Percentiles rank a stretch among this genome's conserved stretches.
These are phyloP conservation scores for Incurvaria masculella DNA, from an alignment of 2,888 invertebrate species.

Conservation along the genomic window DNA sequence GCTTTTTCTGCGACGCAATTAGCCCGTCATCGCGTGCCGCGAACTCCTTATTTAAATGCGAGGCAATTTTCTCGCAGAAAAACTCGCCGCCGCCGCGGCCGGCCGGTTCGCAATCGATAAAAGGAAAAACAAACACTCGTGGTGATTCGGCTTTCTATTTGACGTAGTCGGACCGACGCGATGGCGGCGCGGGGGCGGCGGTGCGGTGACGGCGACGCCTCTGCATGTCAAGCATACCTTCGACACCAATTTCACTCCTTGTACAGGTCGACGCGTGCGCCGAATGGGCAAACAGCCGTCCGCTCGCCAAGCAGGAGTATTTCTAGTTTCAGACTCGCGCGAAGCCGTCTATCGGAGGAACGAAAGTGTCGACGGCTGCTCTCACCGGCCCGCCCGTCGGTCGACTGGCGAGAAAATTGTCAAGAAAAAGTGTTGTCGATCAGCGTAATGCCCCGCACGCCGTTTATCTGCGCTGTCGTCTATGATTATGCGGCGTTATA, in stretches of 20 bases:
- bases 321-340: too few species aligned
- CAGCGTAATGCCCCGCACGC: neutral
- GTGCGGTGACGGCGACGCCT: neutral
- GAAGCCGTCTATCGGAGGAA: neutral
- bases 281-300: neutral
- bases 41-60: neutral
- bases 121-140: neutral
- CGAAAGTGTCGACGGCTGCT: neutral
- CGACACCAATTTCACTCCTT: neutral
- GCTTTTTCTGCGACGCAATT: neutral
- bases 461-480: neutral
- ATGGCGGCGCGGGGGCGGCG: too few species aligned
- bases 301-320: too few species aligned
- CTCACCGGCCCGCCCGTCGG: neutral
- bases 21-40: neutral
- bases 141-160: neutral
- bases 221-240: neutral
- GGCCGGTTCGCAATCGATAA: neutral
- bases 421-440: neutral
- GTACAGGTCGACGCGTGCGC: neutral
- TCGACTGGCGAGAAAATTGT: neutral
- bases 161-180: neutral
- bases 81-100: neutral
- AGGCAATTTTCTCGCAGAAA: neutral
- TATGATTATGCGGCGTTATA: neutral